A percentile compares a stretch with the other conserved stretches of the same genome.
These are phyloP conservation scores for Pandemis cinnamomeana DNA, from an alignment of 2,888 invertebrate genomes.

Conservation along the genomic window DNA sequence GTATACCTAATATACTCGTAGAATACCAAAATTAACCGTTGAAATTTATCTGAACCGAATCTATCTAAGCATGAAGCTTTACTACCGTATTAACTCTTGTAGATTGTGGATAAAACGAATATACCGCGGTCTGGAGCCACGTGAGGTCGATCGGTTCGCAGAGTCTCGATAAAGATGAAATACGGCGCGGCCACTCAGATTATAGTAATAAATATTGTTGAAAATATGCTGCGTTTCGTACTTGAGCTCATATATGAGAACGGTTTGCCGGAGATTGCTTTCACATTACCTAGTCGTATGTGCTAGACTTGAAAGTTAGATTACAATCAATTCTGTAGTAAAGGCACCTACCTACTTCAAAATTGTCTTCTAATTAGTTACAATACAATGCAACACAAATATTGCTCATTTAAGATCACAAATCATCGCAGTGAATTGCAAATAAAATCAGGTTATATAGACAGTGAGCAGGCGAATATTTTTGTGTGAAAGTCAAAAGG, in stretches of 20 bases:
- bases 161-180: constrained; percentile 63
- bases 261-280: constrained; percentile 51
- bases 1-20: not conserved
- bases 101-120: constrained; percentile 38
- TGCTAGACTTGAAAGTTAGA: not conserved
- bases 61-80: constrained; percentile 19
- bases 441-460: too few relatives aligned
- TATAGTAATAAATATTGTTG: constrained; percentile 64
- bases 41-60: constrained; percentile 6
- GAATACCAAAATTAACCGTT: not conserved
- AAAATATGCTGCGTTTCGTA: constrained; percentile 59
- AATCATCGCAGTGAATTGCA: too few relatives aligned
- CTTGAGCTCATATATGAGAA: constrained; percentile 49
- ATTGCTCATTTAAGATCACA: too few relatives aligned
- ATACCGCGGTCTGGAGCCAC: constrained; percentile 45
- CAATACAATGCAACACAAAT: too few relatives aligned
- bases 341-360: too few relatives aligned
- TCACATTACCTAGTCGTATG: constrained; percentile 35
- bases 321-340: too few relatives aligned
- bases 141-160: constrained; percentile 56
- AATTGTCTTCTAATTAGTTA: too few relatives aligned
- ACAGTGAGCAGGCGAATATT: too few relatives aligned
- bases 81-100: constrained; percentile 37
- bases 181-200: constrained; percentile 59
- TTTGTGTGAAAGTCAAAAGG: too few relatives aligned